Evolutionary conservation across 2,888 invertebrate genomes (phyloP), one percentile per base, ranked within the genome.

Genomic region (Parapristionchus giblindavisi): DNA sequence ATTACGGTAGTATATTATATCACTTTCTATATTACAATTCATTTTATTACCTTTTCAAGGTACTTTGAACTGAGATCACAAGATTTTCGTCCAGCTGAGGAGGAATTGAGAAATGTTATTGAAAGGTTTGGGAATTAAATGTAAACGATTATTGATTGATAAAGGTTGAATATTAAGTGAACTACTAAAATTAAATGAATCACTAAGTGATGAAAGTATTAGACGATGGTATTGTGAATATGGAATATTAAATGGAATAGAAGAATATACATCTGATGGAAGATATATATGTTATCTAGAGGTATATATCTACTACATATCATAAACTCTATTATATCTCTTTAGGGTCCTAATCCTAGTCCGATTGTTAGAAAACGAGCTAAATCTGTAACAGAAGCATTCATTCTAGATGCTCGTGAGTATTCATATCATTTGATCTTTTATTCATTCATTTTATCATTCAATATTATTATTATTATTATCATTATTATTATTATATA

Each of bases 61-160:
- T 72, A 72, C 36, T 72, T 72, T 36, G 72, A 72, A 60, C 43
- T 72, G 58, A 58, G 72, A 8, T 51, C 58, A n/a, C 24, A 51
- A 8, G 60, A 72, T 34, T 72, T 72, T 17, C 27, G 72, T n/a
- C 40, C 60, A 17, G 72, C 32, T 8, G 60, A 43, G 27, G 58
- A 58, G 24, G 58, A 58, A 58, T 43, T 72, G 58, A 58, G 43
- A 48, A 36, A 36, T 32, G 17, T 72, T 24, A 72, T 72, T 27
- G 54, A 70, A 24, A 70, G 54, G 70, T 70, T 51, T 32, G 66
- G 8, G 24, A 29, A n/a, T 54, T 24, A 61, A 48, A 24, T 36
- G 4, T n/a, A 36, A 66, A 27, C 14, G 40, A 6, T 48, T 68
- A 17, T 1, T 21, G 4, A 36, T 27, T 27, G 14, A 32, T 32